Conservation (phyloP, 2,797 vertebrate species). For the Gymnoscopelus braueri region DNA sequence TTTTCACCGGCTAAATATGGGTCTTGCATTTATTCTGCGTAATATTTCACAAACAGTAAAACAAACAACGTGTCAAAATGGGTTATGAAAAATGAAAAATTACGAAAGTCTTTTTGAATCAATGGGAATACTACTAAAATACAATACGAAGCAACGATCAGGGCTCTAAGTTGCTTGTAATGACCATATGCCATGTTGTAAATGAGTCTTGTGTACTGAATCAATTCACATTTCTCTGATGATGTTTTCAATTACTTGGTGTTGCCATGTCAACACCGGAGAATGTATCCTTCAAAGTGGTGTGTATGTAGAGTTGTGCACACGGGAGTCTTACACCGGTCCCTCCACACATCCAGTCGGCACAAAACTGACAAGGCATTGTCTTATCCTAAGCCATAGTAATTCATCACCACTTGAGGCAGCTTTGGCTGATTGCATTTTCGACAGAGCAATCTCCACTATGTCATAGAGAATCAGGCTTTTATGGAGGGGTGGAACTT, state of each 20-base stretch:
- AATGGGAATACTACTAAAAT: no score
- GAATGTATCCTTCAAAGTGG: conserved; percentile 19
- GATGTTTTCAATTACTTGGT: neutral
- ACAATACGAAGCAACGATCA: no score
- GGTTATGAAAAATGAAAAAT: no score
- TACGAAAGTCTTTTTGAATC: no score
- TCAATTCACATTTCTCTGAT: neutral
- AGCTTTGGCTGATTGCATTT: conserved; percentile 77
- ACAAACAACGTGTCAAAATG: no score
- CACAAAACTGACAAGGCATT: conserved; percentile 70
- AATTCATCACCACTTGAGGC: conserved; percentile 74
- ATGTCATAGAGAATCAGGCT: conserved; percentile 70
- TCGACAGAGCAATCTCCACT: conserved; percentile 75
- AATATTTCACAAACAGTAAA: no score
- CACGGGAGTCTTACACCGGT: conserved; percentile 15
- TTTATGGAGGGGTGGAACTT: conserved; percentile 55
- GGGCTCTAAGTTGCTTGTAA: no score
- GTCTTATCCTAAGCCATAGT: conserved; percentile 71
- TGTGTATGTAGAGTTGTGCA: neutral
- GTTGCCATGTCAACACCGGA: neutral
- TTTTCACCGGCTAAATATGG: no score
- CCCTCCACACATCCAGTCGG: conserved; percentile 39
- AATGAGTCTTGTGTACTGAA: neutral
- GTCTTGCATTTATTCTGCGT: no score
- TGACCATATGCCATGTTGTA: no score